phyloP scores from a whole-genome alignment of 1,140 invertebrate genomes.

The Hypsibius dujardini region DNA sequence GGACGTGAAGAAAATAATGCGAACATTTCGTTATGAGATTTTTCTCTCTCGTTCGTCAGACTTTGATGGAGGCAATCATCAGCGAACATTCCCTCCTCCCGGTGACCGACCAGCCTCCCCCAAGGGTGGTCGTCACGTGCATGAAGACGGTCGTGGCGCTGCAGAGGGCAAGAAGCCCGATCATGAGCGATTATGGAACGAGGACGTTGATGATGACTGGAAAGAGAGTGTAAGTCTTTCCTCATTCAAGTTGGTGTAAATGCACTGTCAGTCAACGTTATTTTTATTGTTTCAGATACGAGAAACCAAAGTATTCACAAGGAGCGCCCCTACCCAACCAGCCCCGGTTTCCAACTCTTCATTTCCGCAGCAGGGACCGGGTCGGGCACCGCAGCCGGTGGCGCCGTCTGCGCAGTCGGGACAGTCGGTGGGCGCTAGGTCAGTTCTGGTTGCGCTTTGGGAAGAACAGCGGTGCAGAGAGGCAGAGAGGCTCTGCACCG shows the following conservation, averaged over 20 bases:
- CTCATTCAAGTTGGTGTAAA: neutral
- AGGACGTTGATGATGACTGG: conserved; percentile 5
- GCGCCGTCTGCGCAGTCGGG: neutral
- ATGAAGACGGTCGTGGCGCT: neutral
- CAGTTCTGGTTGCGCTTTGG: neutral
- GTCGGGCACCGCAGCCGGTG: neutral
- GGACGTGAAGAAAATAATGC: neutral
- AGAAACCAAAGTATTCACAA: conserved; percentile 1
- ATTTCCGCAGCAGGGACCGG: neutral
- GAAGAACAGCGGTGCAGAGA: neutral
- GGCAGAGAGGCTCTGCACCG: neutral
- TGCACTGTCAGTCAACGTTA: neutral
- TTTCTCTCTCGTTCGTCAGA: neutral
- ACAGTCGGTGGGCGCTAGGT: neutral
- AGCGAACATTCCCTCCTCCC: neutral
- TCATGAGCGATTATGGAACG: neutral
- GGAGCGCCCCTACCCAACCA: neutral
- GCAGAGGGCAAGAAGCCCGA: too few relatives aligned
- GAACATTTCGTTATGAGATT: neutral
- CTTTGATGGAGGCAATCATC: neutral
- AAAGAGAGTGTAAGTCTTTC: neutral
- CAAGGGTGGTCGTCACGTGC: neutral
- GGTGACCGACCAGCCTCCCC: conserved; percentile 2
- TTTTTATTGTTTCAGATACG: neutral
- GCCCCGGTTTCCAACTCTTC: too few relatives aligned